Percentiles rank a stretch among this genome's conserved stretches.
Evolutionary conservation across 2,113 vertebrate genomes (phyloP).

Genomic region (Pyrgilauda ruficollis): DNA sequence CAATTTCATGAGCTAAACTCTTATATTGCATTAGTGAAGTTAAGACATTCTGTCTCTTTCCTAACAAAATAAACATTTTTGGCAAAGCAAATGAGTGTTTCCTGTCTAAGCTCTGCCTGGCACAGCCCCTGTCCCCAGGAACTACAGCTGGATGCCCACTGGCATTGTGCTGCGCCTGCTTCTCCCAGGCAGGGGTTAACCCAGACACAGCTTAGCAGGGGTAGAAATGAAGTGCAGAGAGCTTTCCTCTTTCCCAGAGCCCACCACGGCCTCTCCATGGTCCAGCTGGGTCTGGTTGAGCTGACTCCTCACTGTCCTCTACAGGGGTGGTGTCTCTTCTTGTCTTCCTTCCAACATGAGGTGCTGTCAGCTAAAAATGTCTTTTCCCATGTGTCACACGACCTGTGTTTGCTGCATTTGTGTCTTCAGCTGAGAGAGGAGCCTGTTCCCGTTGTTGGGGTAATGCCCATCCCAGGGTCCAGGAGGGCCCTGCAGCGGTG

Average conservation of each 20-base stretch:
- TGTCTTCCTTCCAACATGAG: not conserved
- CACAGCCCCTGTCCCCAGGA: not conserved
- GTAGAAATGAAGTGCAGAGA: not conserved
- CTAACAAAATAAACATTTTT: not conserved
- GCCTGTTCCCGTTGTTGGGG: rapidly evolving
- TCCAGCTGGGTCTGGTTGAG: not conserved
- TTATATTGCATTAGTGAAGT: not conserved
- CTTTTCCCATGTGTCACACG: not conserved
- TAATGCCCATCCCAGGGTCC: not conserved
- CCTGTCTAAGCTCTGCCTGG: not conserved
- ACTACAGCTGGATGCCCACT: not conserved
- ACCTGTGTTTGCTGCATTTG: not conserved
- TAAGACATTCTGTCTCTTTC: not conserved
- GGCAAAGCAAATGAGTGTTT: not conserved
- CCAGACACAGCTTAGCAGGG: not conserved
- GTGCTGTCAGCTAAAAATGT: not conserved
- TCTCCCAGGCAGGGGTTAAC: not conserved
- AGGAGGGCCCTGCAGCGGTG: rapidly evolving
- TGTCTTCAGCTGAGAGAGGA: not conserved
- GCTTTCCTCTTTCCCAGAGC: not conserved
- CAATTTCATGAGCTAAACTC: not conserved
- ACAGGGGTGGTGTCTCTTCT: not conserved
- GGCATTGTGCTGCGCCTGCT: not conserved
- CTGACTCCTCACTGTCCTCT: not conserved
- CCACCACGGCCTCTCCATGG: rapidly evolving